phyloP scores from a whole-genome alignment of 2,797 vertebrate genomes.

The Pangasius mekongensis region DNA sequence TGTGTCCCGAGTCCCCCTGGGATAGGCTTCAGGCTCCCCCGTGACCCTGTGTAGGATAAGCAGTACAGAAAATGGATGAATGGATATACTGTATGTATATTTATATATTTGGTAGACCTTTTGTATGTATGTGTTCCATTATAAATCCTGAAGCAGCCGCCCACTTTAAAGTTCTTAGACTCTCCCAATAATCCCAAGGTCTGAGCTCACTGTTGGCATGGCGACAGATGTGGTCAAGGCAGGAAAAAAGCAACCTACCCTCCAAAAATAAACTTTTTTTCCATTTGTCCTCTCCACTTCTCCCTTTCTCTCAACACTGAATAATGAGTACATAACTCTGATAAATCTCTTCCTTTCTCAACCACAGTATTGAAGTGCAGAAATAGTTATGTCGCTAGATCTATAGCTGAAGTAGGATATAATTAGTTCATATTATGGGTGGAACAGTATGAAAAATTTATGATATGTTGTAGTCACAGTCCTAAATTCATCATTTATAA shows the following conservation, averaged over 20 bases:
- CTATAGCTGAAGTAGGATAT: background rate
- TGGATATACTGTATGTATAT: no score
- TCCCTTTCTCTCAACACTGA: slow-evolving; percentile 20
- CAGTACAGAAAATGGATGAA: no score
- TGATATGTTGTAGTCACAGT: background rate
- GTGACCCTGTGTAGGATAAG: no score
- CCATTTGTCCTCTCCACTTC: slow-evolving; percentile 34
- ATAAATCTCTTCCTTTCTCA: background rate
- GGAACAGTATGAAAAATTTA: background rate
- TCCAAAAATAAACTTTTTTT: slow-evolving; percentile 48
- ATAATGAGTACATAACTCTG: background rate
- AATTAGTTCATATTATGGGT: background rate
- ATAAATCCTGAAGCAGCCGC: slow-evolving; percentile 18
- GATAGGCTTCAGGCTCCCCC: no score
- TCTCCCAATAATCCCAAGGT: slow-evolving; percentile 34
- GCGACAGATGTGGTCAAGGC: slow-evolving; percentile 54
- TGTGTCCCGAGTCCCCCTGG: no score
- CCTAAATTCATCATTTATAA: background rate
- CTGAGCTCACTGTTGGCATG: slow-evolving; percentile 55
- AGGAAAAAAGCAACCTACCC: slow-evolving; percentile 35
- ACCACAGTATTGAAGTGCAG: background rate
- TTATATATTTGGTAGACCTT: background rate
- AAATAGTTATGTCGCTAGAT: background rate
- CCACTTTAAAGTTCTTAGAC: slow-evolving; percentile 36
- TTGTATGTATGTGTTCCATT: background rate